phyloP scores from a whole-genome alignment of 2,888 invertebrate species.

The Drosophila merina region DNA sequence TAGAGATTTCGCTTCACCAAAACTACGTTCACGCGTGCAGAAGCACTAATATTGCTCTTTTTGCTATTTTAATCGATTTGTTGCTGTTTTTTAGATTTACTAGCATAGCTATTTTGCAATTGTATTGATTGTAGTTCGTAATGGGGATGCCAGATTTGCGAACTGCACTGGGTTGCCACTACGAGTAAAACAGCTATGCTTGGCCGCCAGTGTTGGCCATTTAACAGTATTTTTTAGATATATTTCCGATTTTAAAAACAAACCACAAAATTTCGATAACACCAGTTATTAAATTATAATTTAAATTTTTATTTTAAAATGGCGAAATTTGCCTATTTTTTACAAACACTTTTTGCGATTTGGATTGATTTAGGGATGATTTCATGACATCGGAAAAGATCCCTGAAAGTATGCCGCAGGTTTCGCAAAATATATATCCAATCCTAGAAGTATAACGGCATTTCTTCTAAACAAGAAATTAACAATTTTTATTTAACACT shows the following conservation, averaged over 20 bases:
- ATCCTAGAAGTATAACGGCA: neutral
- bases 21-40: slow-evolving; percentile 25
- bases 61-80: slow-evolving; percentile 31
- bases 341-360: neutral
- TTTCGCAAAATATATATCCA: neutral
- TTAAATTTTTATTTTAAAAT: neutral
- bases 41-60: slow-evolving; percentile 13
- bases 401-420: slow-evolving; percentile 26
- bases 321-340: neutral
- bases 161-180: neutral
- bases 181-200: neutral
- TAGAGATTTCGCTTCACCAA: slow-evolving; percentile 10
- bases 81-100: slow-evolving; percentile 46
- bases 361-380: neutral
- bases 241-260: neutral
- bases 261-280: neutral
- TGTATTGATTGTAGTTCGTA: slow-evolving; percentile 62
- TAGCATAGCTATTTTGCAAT: slow-evolving; percentile 61
- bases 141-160: slow-evolving; percentile 22
- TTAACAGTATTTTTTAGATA: neutral
- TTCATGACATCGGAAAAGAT: neutral
- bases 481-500: too few relatives aligned
- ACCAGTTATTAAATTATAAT: neutral
- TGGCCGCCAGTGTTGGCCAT: neutral
- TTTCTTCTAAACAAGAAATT: neutral